phyloP scores from a whole-genome alignment of 2,113 vertebrate species.

The Arenaria interpres region DNA sequence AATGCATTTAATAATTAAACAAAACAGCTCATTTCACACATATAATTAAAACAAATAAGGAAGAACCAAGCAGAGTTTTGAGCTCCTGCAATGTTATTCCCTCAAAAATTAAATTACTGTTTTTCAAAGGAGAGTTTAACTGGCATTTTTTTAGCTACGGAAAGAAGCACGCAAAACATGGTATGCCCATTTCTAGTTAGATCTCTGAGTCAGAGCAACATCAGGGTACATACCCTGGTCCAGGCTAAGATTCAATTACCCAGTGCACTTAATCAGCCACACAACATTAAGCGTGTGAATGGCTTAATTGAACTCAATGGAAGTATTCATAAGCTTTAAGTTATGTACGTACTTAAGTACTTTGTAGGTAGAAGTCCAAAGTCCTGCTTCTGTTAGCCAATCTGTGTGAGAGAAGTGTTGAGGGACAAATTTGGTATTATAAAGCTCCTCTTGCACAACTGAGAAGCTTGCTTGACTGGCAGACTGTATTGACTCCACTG shows the following conservation, averaged over 20 bases:
- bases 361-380: background rate
- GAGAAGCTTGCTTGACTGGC: background rate
- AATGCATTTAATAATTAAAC: background rate
- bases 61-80: background rate
- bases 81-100: background rate
- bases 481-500: background rate
- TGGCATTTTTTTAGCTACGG: background rate
- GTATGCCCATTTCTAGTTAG: background rate
- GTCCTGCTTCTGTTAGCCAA: background rate
- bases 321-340: background rate
- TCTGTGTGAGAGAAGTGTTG: background rate
- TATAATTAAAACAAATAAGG: background rate
- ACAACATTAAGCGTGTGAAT: background rate
- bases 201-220: background rate
- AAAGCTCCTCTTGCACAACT: background rate
- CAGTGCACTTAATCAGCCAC: background rate
- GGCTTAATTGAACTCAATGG: background rate
- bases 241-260: background rate
- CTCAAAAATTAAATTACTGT: background rate
- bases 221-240: background rate
- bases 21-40: background rate
- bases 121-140: background rate
- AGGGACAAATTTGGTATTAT: background rate
- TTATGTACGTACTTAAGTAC: background rate
- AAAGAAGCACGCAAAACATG: background rate